Conservation (phyloP, 2,888 invertebrate genomes). For the Eristalis tenax region DNA sequence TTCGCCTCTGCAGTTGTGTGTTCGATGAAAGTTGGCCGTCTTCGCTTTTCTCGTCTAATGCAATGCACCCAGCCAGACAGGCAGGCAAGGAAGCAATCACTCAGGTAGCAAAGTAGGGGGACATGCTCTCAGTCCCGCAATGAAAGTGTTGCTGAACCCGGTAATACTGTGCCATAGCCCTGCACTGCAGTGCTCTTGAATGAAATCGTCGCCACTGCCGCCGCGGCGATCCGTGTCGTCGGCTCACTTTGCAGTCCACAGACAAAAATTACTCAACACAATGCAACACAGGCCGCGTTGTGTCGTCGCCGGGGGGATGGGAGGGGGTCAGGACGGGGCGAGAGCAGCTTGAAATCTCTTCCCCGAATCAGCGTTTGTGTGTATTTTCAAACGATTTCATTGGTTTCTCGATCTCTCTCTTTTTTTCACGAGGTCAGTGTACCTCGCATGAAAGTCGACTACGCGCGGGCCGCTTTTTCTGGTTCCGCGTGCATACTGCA, state of each 20-base stretch:
- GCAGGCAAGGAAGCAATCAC: not conserved
- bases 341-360: conserved; percentile 9
- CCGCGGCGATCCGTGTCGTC: not conserved
- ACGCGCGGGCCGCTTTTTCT: conserved; percentile 28
- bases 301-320: not conserved
- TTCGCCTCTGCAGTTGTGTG: not conserved
- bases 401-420: conserved; percentile 9
- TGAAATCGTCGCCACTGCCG: not conserved
- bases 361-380: conserved; percentile 35
- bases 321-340: not conserved
- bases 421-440: conserved; percentile 48
- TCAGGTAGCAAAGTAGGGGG: not conserved
- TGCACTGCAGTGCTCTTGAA: conserved; percentile 16
- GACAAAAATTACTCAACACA: conserved; percentile 47
- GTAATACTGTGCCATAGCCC: conserved; percentile 17
- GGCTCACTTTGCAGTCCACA: conserved; percentile 6
- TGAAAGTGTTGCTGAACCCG: conserved; percentile 63
- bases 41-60: conserved; percentile 28
- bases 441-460: conserved; percentile 64
- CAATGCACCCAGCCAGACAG: not conserved
- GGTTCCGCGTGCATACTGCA: conserved; percentile 51
- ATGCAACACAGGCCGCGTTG: not conserved
- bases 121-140: not conserved
- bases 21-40: conserved; percentile 49
- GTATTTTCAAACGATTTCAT: conserved; percentile 57